Evolutionary conservation across 2,888 invertebrate species (phyloP).

Genomic region (Andrena bucephala): DNA sequence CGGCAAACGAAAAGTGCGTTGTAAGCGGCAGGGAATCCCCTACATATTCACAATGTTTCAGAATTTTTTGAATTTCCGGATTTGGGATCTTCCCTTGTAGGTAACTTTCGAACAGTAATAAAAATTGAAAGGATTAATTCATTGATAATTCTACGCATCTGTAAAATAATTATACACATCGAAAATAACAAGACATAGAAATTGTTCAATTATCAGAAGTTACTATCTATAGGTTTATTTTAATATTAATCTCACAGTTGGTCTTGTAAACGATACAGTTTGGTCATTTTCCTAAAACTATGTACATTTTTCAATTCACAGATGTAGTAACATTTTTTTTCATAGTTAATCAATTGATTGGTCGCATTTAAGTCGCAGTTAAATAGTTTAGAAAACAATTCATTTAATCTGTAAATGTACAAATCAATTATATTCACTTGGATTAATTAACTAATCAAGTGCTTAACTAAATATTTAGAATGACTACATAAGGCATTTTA

Average conservation of each 20-base stretch:
- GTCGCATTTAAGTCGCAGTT: slow-evolving; percentile 14
- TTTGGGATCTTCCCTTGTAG: too few species aligned
- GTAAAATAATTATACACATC: background rate
- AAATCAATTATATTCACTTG: slow-evolving; percentile 9
- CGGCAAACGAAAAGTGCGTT: too few species aligned
- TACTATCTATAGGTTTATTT: slow-evolving; percentile 34
- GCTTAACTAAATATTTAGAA: background rate
- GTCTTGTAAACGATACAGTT: slow-evolving; percentile 38
- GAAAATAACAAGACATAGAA: background rate
- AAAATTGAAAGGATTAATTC: background rate
- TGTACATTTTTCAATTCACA: slow-evolving; percentile 3
- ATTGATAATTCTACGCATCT: background rate
- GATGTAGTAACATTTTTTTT: slow-evolving; percentile 1
- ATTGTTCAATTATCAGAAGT: background rate
- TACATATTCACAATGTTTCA: too few species aligned
- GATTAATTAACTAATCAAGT: background rate
- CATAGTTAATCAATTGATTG: slow-evolving; percentile 5
- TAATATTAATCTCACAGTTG: slow-evolving; percentile 43
- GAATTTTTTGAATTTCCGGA: too few species aligned
- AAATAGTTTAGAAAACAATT: slow-evolving; percentile 1
- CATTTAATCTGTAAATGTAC: background rate
- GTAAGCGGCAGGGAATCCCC: too few species aligned
- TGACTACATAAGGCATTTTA: background rate
- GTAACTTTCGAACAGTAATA: background rate
- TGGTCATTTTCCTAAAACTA: slow-evolving; percentile 51